Conservation (phyloP, 2,888 invertebrate species). For the Onthophagus sagittarius region DNA sequence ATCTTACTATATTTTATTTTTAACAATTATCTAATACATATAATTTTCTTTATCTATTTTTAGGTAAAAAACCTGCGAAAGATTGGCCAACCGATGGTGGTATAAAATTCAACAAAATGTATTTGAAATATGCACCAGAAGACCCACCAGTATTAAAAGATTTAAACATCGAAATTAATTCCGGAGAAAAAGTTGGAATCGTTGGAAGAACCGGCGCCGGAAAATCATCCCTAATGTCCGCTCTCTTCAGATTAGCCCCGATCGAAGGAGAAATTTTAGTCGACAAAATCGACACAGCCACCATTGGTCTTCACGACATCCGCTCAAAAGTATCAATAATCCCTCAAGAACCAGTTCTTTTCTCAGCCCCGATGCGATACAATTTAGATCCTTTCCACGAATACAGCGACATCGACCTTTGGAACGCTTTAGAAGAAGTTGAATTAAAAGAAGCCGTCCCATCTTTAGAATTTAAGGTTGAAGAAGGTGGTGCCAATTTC, state of each 20-base stretch:
- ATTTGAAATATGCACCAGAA: constrained; percentile 58
- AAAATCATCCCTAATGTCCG: constrained; percentile 75
- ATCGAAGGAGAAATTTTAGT: constrained; percentile 72
- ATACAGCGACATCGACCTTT: constrained; percentile 66
- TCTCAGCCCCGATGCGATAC: constrained; percentile 74
- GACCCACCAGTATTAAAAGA: constrained; percentile 69
- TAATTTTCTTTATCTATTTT: constrained; percentile 25
- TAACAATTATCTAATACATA: too few species aligned
- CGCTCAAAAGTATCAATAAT: constrained; percentile 79
- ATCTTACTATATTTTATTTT: too few species aligned
- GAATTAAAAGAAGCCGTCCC: constrained; percentile 68
- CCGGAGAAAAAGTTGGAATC: constrained; percentile 71
- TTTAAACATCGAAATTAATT: constrained; percentile 58
- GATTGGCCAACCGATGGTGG: constrained; percentile 58
- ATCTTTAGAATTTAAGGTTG: constrained; percentile 61
- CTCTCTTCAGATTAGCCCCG: constrained; percentile 76
- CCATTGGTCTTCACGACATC: constrained; percentile 72
- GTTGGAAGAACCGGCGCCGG: constrained; percentile 87
- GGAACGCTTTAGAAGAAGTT: constrained; percentile 71
- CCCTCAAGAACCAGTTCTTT: constrained; percentile 47
- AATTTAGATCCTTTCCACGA: constrained; percentile 81
- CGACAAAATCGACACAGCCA: constrained; percentile 68
- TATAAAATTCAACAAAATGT: constrained; percentile 58
- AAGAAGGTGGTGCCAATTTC: constrained; percentile 78
- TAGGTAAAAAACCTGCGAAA: constrained; percentile 57